phyloP scores from a whole-genome alignment of 2,797 vertebrate genomes.

The Amazonetta brasiliensis region DNA sequence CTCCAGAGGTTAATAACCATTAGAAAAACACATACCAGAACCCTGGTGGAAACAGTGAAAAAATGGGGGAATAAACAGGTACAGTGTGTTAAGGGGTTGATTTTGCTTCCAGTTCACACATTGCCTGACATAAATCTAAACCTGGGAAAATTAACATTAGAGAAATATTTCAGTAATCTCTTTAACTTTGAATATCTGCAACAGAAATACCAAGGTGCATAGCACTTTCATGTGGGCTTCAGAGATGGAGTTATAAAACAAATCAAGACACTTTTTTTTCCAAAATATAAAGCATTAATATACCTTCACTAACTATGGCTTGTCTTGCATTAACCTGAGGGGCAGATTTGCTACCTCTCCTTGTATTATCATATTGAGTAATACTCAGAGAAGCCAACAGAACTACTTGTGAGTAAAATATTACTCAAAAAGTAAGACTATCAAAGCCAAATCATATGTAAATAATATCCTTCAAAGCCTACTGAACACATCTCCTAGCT shows the following conservation, averaged over 20 bases:
- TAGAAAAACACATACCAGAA: neutral
- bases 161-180: neutral
- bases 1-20: neutral
- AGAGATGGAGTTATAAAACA: neutral
- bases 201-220: neutral
- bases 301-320: neutral
- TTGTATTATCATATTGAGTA: slow-evolving; percentile 2
- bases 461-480: slow-evolving; percentile 53
- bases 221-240: neutral
- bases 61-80: neutral
- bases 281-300: neutral
- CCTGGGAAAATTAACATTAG: neutral
- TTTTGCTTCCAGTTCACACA: neutral
- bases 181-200: slow-evolving; percentile 13
- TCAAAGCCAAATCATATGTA: slow-evolving; percentile 41
- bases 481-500: neutral
- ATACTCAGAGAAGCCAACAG: neutral
- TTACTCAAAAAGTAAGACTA: neutral
- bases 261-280: neutral
- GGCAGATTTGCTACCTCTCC: neutral
- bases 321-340: slow-evolving; percentile 10
- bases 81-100: neutral
- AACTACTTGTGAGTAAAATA: slow-evolving; percentile 27
- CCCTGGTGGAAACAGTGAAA: neutral
- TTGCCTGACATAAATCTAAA: neutral